phyloP scores from a whole-genome alignment of 2,797 vertebrate species.

The Channallabes apus region DNA sequence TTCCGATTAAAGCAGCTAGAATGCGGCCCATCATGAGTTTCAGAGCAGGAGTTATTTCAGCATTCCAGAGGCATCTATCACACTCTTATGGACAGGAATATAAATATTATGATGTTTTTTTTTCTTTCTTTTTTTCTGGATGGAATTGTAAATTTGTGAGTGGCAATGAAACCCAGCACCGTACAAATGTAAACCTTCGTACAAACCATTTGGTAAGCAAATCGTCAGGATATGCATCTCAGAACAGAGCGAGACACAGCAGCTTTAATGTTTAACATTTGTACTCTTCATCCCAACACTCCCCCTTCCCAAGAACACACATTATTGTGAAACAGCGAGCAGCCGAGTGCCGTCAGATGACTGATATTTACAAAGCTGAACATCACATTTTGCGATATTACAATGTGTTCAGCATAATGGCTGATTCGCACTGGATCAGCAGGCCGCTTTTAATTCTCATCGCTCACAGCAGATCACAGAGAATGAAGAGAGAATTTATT shows the following conservation, averaged over 20 bases:
- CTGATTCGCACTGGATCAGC: constrained; percentile 61
- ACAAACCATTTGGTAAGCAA: not conserved
- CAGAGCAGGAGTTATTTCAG: not conserved
- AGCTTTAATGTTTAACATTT: constrained; percentile 13
- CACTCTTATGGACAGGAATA: not conserved
- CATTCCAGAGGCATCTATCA: not conserved
- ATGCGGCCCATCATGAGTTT: not conserved
- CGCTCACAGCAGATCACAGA: constrained; percentile 63
- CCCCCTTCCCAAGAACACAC: constrained; percentile 30
- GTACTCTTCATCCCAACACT: constrained; percentile 14
- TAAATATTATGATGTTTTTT: not conserved
- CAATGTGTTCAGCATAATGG: constrained; percentile 65
- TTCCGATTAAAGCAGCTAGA: not conserved
- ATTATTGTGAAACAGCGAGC: constrained; percentile 49
- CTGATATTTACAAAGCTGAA: constrained; percentile 60
- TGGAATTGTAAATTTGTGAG: not conserved
- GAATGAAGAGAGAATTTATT: constrained; percentile 67
- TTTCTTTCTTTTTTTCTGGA: not conserved
- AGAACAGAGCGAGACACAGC: not conserved
- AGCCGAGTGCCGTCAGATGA: constrained; percentile 42
- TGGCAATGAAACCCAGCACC: not conserved
- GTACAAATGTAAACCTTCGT: not conserved
- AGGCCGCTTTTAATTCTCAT: constrained; percentile 61
- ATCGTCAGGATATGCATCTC: not conserved
- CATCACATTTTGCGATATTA: constrained; percentile 61